These are phyloP conservation scores for Eutolmus rufibarbis DNA, from an alignment of 2,888 invertebrate genomes.

Conservation along the genomic window DNA sequence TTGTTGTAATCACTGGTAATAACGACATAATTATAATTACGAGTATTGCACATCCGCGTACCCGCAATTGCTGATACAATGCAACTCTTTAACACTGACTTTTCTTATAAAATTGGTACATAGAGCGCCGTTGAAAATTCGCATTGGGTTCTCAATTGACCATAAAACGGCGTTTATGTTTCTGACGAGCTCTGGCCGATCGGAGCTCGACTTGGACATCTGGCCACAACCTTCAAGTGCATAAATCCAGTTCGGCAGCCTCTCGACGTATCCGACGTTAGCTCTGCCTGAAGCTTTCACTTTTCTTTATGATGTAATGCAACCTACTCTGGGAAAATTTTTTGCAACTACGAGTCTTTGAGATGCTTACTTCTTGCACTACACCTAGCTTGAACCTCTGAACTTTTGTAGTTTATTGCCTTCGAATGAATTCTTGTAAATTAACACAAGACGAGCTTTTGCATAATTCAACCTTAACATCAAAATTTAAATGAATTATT, in stretches of 20 bases:
- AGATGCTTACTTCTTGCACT: not conserved
- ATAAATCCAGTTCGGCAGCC: not conserved
- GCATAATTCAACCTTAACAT: not conserved
- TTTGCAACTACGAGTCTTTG: not conserved
- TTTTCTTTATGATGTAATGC: conserved; percentile 28
- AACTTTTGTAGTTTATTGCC: not conserved
- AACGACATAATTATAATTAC: not conserved
- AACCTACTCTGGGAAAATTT: conserved; percentile 1
- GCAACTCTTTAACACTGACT: not conserved
- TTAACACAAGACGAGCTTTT: not conserved
- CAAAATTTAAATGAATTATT: not conserved
- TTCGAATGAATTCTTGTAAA: not conserved
- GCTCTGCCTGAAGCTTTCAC: not conserved
- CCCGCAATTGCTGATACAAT: not conserved
- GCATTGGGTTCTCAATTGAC: not conserved
- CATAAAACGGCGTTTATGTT: not conserved
- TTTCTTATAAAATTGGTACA: not conserved
- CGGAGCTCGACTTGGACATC: not conserved
- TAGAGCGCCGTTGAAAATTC: not conserved
- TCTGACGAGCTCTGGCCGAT: not conserved
- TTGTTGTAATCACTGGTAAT: not conserved
- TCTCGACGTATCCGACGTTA: not conserved
- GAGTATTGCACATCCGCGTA: not conserved
- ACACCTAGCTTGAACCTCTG: not conserved
- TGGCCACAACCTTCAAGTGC: conserved; percentile 6